Conservation (phyloP, 2,888 invertebrate genomes). For the Strigamia maritima region DNA sequence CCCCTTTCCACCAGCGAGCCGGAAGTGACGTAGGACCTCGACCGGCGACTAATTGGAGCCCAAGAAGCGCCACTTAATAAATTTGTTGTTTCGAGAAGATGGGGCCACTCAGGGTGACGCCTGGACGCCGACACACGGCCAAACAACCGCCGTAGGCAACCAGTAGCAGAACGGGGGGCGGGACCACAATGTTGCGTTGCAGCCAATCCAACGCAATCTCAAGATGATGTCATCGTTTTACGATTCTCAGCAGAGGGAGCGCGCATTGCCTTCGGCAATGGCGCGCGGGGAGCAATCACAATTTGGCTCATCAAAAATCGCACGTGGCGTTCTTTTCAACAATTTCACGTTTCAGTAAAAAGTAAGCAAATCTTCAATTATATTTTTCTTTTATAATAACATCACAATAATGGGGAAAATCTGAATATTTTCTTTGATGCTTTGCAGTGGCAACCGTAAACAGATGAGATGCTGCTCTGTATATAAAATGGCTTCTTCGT, state of each 20-base stretch:
- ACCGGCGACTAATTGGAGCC: conserved; percentile 41
- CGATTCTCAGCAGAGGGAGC: not conserved
- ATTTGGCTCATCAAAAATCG: conserved; percentile 17
- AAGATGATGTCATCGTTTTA: not conserved
- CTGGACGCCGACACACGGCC: conserved; percentile 39
- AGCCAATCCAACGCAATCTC: conserved; percentile 6
- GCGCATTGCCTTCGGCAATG: conserved; percentile 16
- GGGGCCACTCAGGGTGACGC: conserved; percentile 42
- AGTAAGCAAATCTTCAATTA: not conserved
- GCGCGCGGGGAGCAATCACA: conserved; percentile 22
- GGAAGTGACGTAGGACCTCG: conserved; percentile 41
- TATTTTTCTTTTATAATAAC: not conserved
- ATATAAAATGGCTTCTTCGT: not conserved
- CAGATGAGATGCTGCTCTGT: not conserved
- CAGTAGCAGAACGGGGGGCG: conserved; percentile 35
- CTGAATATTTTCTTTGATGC: not conserved
- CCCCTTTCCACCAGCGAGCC: not conserved
- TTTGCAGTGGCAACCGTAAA: not conserved
- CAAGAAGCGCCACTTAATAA: conserved; percentile 43
- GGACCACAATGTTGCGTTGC: not conserved
- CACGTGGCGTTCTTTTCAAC: not conserved
- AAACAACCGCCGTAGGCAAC: conserved; percentile 34
- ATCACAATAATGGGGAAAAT: not conserved
- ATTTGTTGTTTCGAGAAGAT: conserved; percentile 43
- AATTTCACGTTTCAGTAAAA: conserved; percentile 8